phyloP scores from a whole-genome alignment of 2,888 invertebrate species.

The Hydriomena furcata region DNA sequence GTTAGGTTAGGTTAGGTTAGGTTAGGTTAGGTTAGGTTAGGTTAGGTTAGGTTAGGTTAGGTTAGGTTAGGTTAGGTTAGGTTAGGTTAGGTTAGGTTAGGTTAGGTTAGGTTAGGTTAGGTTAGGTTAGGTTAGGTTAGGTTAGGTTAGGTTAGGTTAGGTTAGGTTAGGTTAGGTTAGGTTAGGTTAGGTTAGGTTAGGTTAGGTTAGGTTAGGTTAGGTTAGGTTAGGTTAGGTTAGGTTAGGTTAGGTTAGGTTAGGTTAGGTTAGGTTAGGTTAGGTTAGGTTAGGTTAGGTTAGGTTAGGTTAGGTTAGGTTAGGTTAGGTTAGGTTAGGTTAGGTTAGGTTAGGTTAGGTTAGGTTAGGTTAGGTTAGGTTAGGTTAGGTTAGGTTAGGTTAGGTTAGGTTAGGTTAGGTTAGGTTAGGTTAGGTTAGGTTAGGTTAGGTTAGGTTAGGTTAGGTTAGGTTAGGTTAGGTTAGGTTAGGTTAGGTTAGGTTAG shows the following conservation, averaged over 20 bases:
- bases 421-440: conserved; percentile 18
- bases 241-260: neutral
- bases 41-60: conserved; percentile 28
- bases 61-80: conserved; percentile 28
- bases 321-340: conserved; percentile 35
- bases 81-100: conserved; percentile 34
- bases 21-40: conserved; percentile 35
- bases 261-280: conserved; percentile 26
- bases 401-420: conserved; percentile 12
- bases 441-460: conserved; percentile 11
- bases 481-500: conserved; percentile 5
- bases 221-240: conserved; percentile 26
- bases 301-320: conserved; percentile 27
- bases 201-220: conserved; percentile 17
- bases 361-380: conserved; percentile 28
- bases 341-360: conserved; percentile 35
- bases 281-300: conserved; percentile 28
- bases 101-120: conserved; percentile 27
- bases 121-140: conserved; percentile 28
- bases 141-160: conserved; percentile 33
- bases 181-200: conserved; percentile 34
- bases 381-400: conserved; percentile 21
- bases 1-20: conserved; percentile 25
- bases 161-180: conserved; percentile 30
- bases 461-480: conserved; percentile 5